phyloP scores from a whole-genome alignment of 92 coral and sea anemone genomes.

The Epizoanthus ramosus region DNA sequence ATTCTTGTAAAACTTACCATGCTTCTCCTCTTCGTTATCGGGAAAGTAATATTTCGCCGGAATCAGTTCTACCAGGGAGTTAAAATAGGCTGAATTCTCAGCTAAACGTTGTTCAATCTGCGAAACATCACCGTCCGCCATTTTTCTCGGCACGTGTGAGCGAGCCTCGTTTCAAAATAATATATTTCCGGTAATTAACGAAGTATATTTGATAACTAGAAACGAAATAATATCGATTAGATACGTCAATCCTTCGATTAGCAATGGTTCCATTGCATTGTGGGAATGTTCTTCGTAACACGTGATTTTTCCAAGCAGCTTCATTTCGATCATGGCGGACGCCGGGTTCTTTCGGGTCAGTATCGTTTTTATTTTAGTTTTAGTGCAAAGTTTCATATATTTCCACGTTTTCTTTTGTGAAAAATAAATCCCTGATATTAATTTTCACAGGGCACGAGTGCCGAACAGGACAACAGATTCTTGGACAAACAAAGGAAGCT shows the following conservation, averaged over 20 bases:
- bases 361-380: background rate
- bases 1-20: slow-evolving; percentile 81
- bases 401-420: background rate
- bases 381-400: background rate
- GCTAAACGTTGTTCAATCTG: slow-evolving; percentile 72
- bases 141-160: slow-evolving; percentile 49
- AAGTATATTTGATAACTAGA: too few species aligned
- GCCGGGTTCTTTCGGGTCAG: slow-evolving; percentile 98
- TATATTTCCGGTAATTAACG: too few species aligned
- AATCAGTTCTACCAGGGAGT: slow-evolving; percentile 83
- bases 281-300: slow-evolving; percentile 55
- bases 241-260: slow-evolving; percentile 58
- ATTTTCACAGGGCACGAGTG: slow-evolving; percentile 88
- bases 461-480: slow-evolving; percentile 98
- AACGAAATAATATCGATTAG: slow-evolving; percentile 15
- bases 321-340: slow-evolving; percentile 85
- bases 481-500: slow-evolving; percentile 97
- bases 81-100: slow-evolving; percentile 88
- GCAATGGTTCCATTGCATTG: slow-evolving; percentile 5
- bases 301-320: slow-evolving; percentile 42
- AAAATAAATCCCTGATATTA: background rate
- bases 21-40: slow-evolving; percentile 77
- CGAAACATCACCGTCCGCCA: slow-evolving; percentile 78
- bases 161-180: background rate
- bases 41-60: slow-evolving; percentile 85